Evolutionary conservation across 2,888 invertebrate genomes (phyloP).

Genomic region (Philonicus albiceps): DNA sequence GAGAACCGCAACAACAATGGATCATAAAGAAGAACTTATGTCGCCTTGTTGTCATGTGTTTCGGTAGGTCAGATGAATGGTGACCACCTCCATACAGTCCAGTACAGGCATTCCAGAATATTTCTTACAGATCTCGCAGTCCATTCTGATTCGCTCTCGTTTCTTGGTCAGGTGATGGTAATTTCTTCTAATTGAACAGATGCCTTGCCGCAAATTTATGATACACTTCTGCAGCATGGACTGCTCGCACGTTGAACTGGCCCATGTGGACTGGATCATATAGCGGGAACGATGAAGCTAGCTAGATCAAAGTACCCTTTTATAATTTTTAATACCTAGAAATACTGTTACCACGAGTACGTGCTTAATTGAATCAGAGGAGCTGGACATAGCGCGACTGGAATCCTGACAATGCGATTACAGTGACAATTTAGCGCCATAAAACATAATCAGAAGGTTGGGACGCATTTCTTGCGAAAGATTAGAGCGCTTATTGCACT

Average conservation of each 20-base stretch:
- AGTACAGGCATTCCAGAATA: conserved; percentile 26
- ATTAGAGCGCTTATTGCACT: not conserved
- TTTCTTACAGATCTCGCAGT: not conserved
- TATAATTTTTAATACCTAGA: conserved; percentile 40
- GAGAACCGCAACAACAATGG: conserved; percentile 27
- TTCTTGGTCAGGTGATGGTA: conserved; percentile 28
- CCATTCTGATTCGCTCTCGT: not conserved
- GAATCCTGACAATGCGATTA: conserved; percentile 16
- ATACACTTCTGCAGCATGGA: not conserved
- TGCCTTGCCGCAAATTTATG: conserved; percentile 22
- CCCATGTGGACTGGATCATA: not conserved
- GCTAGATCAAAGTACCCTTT: not conserved
- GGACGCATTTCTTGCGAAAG: not conserved
- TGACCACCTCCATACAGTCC: conserved; percentile 28
- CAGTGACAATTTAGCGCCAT: conserved; percentile 10
- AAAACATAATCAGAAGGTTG: conserved; percentile 38
- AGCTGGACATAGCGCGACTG: not conserved
- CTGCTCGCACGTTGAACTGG: not conserved
- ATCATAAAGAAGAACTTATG: conserved; percentile 42
- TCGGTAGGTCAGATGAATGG: conserved; percentile 40
- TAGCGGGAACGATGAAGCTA: not conserved
- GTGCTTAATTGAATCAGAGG: conserved; percentile 28
- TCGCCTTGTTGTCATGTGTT: conserved; percentile 41
- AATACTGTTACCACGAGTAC: not conserved
- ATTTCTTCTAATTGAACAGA: conserved; percentile 37